Conservation (phyloP, 2,888 invertebrate genomes). For the Cerastoderma edule region DNA sequence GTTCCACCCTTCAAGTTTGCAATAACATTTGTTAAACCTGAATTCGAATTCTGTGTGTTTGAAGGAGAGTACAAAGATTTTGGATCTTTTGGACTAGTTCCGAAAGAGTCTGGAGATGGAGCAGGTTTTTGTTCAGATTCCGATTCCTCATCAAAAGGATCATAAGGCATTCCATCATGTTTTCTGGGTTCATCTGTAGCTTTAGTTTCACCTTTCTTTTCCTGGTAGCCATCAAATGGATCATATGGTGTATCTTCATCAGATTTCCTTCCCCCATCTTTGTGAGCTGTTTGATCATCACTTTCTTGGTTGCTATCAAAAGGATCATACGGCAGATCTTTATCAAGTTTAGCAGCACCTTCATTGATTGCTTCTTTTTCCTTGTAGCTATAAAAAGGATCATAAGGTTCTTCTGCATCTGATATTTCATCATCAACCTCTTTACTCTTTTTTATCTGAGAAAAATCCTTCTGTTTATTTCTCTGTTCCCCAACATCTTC, state of each 20-base stretch:
- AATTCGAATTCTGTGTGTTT: background rate
- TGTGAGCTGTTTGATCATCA: background rate
- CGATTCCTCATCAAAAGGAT: background rate
- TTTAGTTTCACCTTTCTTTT: background rate
- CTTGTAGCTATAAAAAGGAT: no score
- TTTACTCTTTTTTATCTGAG: no score
- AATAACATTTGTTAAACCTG: background rate
- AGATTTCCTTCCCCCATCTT: background rate
- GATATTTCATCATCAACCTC: no score
- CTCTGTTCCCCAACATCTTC: no score
- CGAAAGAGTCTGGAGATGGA: background rate
- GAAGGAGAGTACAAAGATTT: no score
- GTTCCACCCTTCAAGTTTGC: background rate
- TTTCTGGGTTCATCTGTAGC: conserved; percentile 15
- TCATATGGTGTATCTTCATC: conserved; percentile 37
- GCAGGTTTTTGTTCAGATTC: background rate
- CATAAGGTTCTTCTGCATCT: no score
- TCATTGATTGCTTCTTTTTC: background rate
- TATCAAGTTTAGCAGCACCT: background rate
- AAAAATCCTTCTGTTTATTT: no score
- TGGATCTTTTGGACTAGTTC: no score
- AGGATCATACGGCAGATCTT: conserved; percentile 44
- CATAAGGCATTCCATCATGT: background rate
- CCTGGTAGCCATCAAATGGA: conserved; percentile 44
- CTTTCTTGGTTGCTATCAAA: conserved; percentile 40